Percentiles rank a stretch among this genome's conserved stretches.
Evolutionary conservation across 2,797 vertebrate genomes (phyloP).

Genomic region (Hydrocynus forskahlii): DNA sequence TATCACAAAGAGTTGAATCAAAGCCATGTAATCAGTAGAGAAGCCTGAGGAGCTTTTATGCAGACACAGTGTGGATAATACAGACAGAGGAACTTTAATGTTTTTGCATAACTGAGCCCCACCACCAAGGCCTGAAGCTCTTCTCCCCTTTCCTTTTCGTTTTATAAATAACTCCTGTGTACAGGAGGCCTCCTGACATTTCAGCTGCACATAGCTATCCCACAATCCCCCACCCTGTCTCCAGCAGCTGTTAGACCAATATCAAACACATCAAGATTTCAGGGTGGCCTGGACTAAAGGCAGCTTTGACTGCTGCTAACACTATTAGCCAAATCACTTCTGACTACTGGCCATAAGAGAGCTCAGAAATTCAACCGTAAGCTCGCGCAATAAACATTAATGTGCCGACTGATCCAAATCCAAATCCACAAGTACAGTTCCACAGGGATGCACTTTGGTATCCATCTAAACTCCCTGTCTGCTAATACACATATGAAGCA

Average conservation of each 20-base stretch:
- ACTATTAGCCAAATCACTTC: constrained; percentile 25
- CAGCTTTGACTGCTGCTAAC: constrained; percentile 42
- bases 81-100: constrained; percentile 43
- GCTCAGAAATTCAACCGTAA: constrained; percentile 22
- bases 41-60: constrained; percentile 30
- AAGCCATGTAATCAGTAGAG: neutral
- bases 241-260: constrained; percentile 67
- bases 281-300: constrained; percentile 37
- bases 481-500: neutral
- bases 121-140: constrained; percentile 15
- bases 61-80: constrained; percentile 23
- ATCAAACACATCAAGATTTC: constrained; percentile 67
- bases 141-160: constrained; percentile 55
- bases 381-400: constrained; percentile 24
- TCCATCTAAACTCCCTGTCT: neutral
- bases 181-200: constrained; percentile 68
- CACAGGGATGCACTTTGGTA: neutral
- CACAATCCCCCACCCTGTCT: constrained; percentile 63
- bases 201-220: constrained; percentile 68
- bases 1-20: neutral
- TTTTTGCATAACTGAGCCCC: constrained; percentile 53
- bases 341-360: constrained; percentile 5
- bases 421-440: neutral
- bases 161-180: constrained; percentile 67
- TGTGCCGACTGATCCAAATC: neutral